Base-by-base conservation (phyloP, 1,140 invertebrate genomes). In the Drosophila simulans region DNA sequence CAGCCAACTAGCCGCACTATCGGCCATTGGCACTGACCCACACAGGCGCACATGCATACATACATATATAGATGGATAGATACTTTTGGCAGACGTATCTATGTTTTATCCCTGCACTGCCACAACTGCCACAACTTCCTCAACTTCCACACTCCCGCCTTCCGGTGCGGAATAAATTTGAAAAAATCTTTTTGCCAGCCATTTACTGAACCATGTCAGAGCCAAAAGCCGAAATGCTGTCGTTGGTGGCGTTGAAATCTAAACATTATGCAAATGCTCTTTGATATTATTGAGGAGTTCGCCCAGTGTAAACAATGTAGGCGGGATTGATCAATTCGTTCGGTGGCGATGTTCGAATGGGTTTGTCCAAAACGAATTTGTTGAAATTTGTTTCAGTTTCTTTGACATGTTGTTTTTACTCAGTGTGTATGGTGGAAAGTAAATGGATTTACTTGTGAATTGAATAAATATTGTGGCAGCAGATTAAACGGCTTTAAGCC, bases 11-110 rank as follows among this genome's bases (percentile, higher is more conserved):
- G 79, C 40, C 58, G 52, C 78, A 82, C 73, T 78, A 82, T 73
- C 80, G 76, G 76, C 59, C 80, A 68, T 76, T 80, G 76, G 43
- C 80, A 83, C 49, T 69, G 64, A 13, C 64, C 43, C 49, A 13
- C 51, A 25, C 54, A 53, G 52, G 48, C 57, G 34, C 39, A 17
- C 37, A 31, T 8, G 2, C 31, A 10, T 1, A 31, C 27, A 2
- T 1, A 31, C 7, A 0, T 8, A 31, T 2, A 31, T 31, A 31
- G 7, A 31, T 31, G 3, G 7, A 31, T 8, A 10, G 8, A 31
- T 31, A 31, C 48, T 25, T 43, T 25, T 58, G 22, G 35, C 51
- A 77, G 15, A 57, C n/a, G 31, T 56, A 73, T 65, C 46, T 46
- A 43, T 40, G 22, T 35, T 48, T 27, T 49, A 68, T 66, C 49